phyloP scores from a whole-genome alignment of 2,113 vertebrate genomes.

The Prionailurus bengalensis region DNA sequence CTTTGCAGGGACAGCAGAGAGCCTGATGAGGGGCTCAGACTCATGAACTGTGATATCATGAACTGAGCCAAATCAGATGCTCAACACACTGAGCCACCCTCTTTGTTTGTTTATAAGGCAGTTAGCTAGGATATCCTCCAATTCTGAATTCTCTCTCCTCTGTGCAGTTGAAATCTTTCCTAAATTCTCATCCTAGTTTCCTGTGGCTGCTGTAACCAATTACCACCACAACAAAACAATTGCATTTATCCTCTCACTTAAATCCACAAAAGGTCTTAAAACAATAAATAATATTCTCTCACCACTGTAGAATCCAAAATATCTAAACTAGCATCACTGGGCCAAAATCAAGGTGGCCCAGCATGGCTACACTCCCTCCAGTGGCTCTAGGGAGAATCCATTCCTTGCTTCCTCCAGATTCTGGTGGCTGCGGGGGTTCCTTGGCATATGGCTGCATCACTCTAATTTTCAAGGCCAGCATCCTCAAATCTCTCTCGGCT shows the following conservation, averaged over 20 bases:
- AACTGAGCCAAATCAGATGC: too few relatives aligned
- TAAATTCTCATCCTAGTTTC: background rate
- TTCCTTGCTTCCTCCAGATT: background rate
- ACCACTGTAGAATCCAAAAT: background rate
- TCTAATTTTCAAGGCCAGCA: background rate
- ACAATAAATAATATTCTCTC: background rate
- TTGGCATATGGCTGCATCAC: background rate
- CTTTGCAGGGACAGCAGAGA: too few relatives aligned
- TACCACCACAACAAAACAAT: background rate
- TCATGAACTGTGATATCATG: too few relatives aligned
- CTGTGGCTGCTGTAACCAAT: background rate
- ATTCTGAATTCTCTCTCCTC: background rate
- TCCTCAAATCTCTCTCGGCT: background rate
- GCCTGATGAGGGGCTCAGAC: too few relatives aligned
- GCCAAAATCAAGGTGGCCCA: background rate
- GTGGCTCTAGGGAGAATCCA: background rate
- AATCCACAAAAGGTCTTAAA: background rate
- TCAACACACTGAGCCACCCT: too few relatives aligned
- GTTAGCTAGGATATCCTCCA: background rate
- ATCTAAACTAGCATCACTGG: background rate
- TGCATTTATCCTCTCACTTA: background rate
- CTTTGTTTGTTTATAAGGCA: background rate
- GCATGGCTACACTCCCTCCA: background rate
- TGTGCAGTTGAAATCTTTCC: slow-evolving; percentile 3
- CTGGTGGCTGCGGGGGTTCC: too few relatives aligned